Percentiles rank a stretch among this genome's conserved stretches.
These are phyloP conservation scores for Eleginops maclovinus DNA, from an alignment of 2,113 vertebrate genomes.

Conservation along the genomic window DNA sequence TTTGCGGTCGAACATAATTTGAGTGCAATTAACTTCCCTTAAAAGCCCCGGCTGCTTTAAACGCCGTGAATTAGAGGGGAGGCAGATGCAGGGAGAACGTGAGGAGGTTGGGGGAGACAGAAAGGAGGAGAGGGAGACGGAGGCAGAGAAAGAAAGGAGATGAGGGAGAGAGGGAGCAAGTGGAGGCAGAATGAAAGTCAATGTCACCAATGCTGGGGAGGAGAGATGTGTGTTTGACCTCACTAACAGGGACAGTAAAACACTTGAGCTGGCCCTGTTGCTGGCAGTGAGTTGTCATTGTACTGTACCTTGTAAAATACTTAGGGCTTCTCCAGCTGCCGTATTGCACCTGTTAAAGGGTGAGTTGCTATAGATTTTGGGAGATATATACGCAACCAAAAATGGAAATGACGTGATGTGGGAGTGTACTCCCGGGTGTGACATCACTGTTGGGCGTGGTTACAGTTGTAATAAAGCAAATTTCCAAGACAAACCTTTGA, in stretches of 20 bases:
- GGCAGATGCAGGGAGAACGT: conserved; percentile 66
- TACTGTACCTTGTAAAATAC: conserved; percentile 67
- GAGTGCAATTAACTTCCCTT: conserved; percentile 89
- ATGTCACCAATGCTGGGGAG: conserved; percentile 70
- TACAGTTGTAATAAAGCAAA: background rate
- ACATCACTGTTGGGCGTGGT: conserved; percentile 11
- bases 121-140: conserved; percentile 39
- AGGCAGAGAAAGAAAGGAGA: conserved; percentile 53
- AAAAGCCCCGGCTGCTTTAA: conserved; percentile 86
- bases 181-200: conserved; percentile 75
- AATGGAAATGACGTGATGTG: background rate
- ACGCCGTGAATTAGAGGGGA: conserved; percentile 83
- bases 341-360: conserved; percentile 41
- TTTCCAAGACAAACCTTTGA: background rate
- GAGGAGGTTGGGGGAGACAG: conserved; percentile 46
- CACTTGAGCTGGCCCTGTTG: conserved; percentile 74
- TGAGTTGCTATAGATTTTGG: background rate
- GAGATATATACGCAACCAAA: background rate
- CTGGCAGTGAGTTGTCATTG: conserved; percentile 70
- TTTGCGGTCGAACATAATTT: conserved; percentile 87
- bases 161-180: conserved; percentile 18
- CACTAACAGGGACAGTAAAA: conserved; percentile 80
- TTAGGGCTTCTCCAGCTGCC: conserved; percentile 55
- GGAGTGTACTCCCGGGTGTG: background rate
- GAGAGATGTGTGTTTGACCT: conserved; percentile 81